A percentile compares a stretch with the other conserved stretches of the same genome.
Evolutionary conservation across 1,140 invertebrate genomes (phyloP).

Genomic region (Drosophila dunni): DNA sequence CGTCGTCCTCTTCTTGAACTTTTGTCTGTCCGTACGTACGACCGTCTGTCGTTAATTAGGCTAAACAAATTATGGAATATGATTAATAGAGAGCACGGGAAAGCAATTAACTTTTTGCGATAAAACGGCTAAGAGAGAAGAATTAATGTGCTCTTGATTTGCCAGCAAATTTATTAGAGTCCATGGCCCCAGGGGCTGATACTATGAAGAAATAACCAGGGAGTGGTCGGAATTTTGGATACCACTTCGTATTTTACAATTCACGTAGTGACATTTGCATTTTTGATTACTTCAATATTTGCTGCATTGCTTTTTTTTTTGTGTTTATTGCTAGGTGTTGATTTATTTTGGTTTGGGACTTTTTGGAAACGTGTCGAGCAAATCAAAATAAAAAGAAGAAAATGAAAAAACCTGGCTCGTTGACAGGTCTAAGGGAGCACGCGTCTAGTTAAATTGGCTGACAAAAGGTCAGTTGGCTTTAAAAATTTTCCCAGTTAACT

Average conservation of each 20-base stretch:
- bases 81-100: conserved; percentile 73
- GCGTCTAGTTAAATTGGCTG: conserved; percentile 34
- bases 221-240: not conserved
- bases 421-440: conserved; percentile 3
- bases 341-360: conserved; percentile 5
- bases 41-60: conserved; percentile 58
- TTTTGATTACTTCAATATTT: conserved; percentile 77
- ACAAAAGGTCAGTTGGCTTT: conserved; percentile 58
- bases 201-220: not conserved
- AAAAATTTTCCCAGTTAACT: conserved; percentile 45
- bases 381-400: conserved; percentile 42
- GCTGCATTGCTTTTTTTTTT: conserved; percentile 53
- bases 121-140: conserved; percentile 39
- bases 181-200: not conserved
- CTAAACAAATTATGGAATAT: conserved; percentile 77
- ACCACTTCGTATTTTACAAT: conserved; percentile 55
- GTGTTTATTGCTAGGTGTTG: conserved; percentile 43
- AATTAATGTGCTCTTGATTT: conserved; percentile 50
- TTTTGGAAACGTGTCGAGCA: conserved; percentile 63
- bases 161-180: conserved; percentile 57
- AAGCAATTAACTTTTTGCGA: conserved; percentile 76
- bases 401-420: conserved; percentile 18
- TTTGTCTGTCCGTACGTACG: too few relatives aligned
- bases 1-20: not conserved
- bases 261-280: conserved; percentile 76